Evolutionary conservation across 2,797 vertebrate genomes (phyloP), one percentile per base, ranked within the genome.

Genomic region (Phaenicophaeus curvirostris): DNA sequence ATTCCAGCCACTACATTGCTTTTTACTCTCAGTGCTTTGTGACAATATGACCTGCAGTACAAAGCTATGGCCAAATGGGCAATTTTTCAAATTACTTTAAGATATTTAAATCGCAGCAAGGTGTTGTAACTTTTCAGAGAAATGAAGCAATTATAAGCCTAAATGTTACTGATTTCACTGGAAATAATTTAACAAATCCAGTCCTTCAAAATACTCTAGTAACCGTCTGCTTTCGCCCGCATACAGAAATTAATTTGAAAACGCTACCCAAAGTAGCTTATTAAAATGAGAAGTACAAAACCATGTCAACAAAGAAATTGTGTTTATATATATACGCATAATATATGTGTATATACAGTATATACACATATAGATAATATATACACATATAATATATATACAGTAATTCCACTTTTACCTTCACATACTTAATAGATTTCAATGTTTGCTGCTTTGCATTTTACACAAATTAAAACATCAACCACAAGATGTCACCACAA

Each of bases 401-500:
- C n/a, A 81, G 33, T 19, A 66, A 53, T 58, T 54, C 44, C 15
- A 25, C 8, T 46, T 74, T 24, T n/a, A 55, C 25, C 6, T 81
- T 41, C 46, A 74, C 51, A 41, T 46, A 65, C 4, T 50, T 48
- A 42, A 55, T 28, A 55, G 24, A 72, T 21, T 67, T 50, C 39
- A 59, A 27, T 6, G 14, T 48, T 79, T 54, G 51, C 28, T 25
- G 28, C 35, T 76, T 66, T 28, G 19, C 35, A 44, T 82, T 90
- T 86, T 33, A 44, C 28, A 28, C 21, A 86, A 86, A 90, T 73
- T 84, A 93, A 48, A 50, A 30, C 2, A 50, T 2, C 5, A 16
- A 57, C 96, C 98, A 97, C 97, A 94, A 97, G 98, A 89, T 96
- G 98, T 98, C 54, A 90, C 44, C 89, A 69, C 59, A 92, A 77